phyloP scores from a whole-genome alignment of 2,113 vertebrate genomes.

The Cyphomyrus discorhynchus region DNA sequence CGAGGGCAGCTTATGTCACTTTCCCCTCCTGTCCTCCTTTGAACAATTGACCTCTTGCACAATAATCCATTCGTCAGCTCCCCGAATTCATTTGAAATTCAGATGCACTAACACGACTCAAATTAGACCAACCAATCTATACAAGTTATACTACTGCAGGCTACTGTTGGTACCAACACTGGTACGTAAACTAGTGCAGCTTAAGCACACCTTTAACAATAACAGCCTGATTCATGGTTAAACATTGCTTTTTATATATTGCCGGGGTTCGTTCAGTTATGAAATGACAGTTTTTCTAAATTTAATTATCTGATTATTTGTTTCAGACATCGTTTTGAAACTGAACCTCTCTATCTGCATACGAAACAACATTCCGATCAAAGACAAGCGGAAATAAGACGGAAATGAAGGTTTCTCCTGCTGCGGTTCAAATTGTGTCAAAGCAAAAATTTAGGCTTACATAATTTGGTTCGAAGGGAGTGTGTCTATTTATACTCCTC shows the following conservation, averaged over 20 bases:
- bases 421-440: not conserved
- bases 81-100: conserved; percentile 3
- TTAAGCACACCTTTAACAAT: not conserved
- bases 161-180: not conserved
- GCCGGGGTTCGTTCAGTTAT: not conserved
- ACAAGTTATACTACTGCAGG: not conserved
- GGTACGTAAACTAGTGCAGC: not conserved
- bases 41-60: not conserved
- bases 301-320: not conserved
- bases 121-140: not conserved
- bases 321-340: not conserved
- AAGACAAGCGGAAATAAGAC: not conserved
- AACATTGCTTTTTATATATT: not conserved
- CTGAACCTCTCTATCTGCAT: not conserved
- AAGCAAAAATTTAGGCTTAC: not conserved
- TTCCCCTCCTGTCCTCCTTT: not conserved
- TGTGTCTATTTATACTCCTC: not conserved
- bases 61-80: not conserved
- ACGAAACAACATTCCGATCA: not conserved
- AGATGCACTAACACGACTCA: not conserved
- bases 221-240: not conserved
- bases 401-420: not conserved
- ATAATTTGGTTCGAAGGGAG: not conserved
- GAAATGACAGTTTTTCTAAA: not conserved
- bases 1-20: not conserved